Percentiles rank a stretch among this genome's conserved stretches.
Evolutionary conservation across 2,113 vertebrate species (phyloP).

Genomic region (Caloenas nicobarica): DNA sequence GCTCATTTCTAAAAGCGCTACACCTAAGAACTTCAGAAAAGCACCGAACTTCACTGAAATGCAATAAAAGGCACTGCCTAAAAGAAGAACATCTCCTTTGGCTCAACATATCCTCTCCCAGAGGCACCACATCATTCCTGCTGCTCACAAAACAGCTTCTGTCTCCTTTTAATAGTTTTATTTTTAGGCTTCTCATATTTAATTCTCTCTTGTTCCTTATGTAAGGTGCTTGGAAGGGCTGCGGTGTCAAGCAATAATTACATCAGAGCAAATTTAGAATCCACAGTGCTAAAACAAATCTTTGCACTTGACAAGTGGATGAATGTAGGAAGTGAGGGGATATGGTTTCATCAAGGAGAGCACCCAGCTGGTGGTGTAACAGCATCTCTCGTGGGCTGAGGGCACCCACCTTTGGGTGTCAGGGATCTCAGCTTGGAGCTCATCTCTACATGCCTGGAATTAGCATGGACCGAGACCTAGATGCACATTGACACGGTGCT

Average conservation of each 20-base stretch:
- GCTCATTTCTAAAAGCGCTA: conserved; percentile 44
- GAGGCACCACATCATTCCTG: conserved; percentile 26
- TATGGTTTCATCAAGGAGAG: not conserved
- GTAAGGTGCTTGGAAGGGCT: conserved; percentile 53
- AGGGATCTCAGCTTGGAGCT: not conserved
- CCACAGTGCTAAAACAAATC: conserved; percentile 33
- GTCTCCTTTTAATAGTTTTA: conserved; percentile 47
- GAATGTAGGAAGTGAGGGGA: conserved; percentile 29
- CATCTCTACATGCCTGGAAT: not conserved
- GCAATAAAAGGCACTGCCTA: conserved; percentile 43
- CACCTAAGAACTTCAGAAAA: conserved; percentile 64
- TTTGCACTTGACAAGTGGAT: conserved; percentile 47
- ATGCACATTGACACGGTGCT: not conserved
- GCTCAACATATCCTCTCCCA: conserved; percentile 30
- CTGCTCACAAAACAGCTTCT: conserved; percentile 51
- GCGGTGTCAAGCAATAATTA: conserved; percentile 65
- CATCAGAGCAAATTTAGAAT: conserved; percentile 62
- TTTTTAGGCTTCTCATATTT: conserved; percentile 58
- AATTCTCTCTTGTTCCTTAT: conserved; percentile 49
- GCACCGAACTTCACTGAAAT: conserved; percentile 42
- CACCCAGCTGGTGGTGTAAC: not conserved
- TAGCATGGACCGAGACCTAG: not conserved
- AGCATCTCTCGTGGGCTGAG: not conserved
- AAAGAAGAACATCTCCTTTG: conserved; percentile 61
- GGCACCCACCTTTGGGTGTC: not conserved